Percentiles rank a stretch among this genome's conserved stretches.
Evolutionary conservation across 2,797 vertebrate species (phyloP).

Genomic region (Leptoclinus maculatus): DNA sequence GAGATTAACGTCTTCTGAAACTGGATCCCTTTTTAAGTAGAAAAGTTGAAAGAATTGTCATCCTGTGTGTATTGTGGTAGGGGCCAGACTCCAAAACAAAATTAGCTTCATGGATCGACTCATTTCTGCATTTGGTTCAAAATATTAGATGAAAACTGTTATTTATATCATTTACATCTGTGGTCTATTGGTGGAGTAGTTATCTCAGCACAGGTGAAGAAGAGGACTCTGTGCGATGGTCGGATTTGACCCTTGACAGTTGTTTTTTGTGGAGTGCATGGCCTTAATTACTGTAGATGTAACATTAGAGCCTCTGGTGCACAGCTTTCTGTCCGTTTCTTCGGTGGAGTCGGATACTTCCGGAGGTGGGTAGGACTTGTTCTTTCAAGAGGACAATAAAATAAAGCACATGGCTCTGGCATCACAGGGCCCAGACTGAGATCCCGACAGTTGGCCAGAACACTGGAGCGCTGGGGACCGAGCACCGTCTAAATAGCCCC

Average conservation of each 20-base stretch:
- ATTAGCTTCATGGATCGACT: neutral
- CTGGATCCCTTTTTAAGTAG: neutral
- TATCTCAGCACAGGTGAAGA: neutral
- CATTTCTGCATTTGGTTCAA: neutral
- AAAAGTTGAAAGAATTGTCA: neutral
- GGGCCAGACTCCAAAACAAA: neutral
- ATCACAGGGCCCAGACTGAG: slow-evolving; percentile 38
- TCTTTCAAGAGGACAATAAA: slow-evolving; percentile 58
- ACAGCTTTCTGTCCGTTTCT: slow-evolving; percentile 36
- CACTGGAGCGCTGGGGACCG: slow-evolving; percentile 25
- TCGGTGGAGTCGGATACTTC: slow-evolving; percentile 55
- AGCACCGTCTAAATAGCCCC: slow-evolving; percentile 49
- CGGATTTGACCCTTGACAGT: slow-evolving; percentile 53
- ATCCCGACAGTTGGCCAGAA: slow-evolving; percentile 35
- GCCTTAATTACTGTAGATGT: slow-evolving; percentile 65
- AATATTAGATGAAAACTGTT: neutral
- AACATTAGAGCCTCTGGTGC: slow-evolving; percentile 56
- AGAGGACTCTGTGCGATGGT: neutral
- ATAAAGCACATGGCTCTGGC: slow-evolving; percentile 50
- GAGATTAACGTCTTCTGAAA: neutral
- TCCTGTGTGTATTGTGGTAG: neutral
- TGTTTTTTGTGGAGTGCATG: slow-evolving; percentile 54
- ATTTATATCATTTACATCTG: neutral
- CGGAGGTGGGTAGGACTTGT: slow-evolving; percentile 35
- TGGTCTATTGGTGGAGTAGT: neutral